Base-by-base conservation (phyloP, 2,113 vertebrate genomes). In the Entosphenus tridentatus region DNA sequence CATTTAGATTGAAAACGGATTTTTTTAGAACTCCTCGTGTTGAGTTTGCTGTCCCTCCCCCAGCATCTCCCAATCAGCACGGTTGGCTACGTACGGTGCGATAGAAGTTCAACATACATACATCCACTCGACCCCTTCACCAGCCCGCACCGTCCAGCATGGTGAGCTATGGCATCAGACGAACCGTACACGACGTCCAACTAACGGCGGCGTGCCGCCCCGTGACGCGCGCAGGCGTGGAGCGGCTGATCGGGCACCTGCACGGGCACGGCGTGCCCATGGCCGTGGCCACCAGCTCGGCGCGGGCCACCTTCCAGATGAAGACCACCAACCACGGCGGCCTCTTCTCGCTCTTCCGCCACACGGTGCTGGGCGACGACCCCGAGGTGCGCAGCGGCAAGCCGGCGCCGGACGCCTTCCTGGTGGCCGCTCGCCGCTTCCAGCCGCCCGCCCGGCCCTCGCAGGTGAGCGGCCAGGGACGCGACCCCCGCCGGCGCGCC, bases 291-390 rank as follows among this genome's bases (percentile, higher is more conserved):
- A 89, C 82, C 71, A 91, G 91, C 76, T 93, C 89, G 0, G 73
- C 76, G 1, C 17, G 75, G 1, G 17, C 2, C 1, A 79, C 86
- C 8, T 95, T 84, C 73, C 56, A 78, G 56, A 39, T 76, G 72
- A 98, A 98, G 80, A 88, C 82, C 10, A 73, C 73, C 56, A 76
- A 17, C 1, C 89, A 96, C 79, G 73, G 73, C 73, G 81, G 75
- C 0, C 80, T 98, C 59, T 98, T 98, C 54, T 1, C 71, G 69
- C 72, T 81, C 69, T 95, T 96, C 70, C 57, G 79, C 70, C 90
- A 95, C 75, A 13, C 85, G 2, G 84, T 95, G 1, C 68, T 88
- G 71, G 90, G 93, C 12, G 87, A 96, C 2, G 90, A 98, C 73
- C 83, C 85, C 0, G 84, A 88, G 2, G 83, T 95, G 68, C 80